Percentiles rank a stretch among this genome's conserved stretches.
phyloP scores from a whole-genome alignment of 2,888 invertebrate species.

The Hylaea fasciaria region DNA sequence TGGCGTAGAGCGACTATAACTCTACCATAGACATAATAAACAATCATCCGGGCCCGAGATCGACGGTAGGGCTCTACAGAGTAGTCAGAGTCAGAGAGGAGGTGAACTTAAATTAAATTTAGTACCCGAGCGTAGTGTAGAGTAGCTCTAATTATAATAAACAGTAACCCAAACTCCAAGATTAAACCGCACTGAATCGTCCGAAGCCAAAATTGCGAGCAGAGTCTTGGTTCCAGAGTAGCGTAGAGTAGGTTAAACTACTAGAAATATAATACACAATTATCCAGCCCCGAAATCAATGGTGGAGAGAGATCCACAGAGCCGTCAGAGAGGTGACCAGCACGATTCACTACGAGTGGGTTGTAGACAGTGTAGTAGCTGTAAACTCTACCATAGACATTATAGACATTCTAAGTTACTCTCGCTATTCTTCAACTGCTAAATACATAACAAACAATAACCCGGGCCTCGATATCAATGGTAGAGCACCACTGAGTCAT shows the following conservation, averaged over 20 bases:
- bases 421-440: too few relatives aligned
- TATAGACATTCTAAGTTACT: too few relatives aligned
- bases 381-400: conserved; percentile 14
- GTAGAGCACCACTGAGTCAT: conserved; percentile 8
- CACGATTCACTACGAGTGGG: conserved; percentile 64
- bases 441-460: conserved; percentile 18
- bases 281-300: conserved; percentile 2
- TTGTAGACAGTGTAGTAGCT: conserved; percentile 6
- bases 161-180: conserved; percentile 7
- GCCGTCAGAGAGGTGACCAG: conserved; percentile 63
- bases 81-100: conserved; percentile 53
- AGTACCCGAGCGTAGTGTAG: conserved; percentile 54
- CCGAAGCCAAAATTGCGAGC: conserved; percentile 64
- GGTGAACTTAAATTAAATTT: conserved; percentile 79
- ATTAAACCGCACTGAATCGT: conserved; percentile 3
- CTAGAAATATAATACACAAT: conserved; percentile 13
- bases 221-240: conserved; percentile 63
- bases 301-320: conserved; percentile 6
- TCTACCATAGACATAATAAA: conserved; percentile 19
- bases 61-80: conserved; percentile 9
- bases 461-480: neutral
- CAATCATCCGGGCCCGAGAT: conserved; percentile 5
- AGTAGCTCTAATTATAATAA: conserved; percentile 13
- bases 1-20: conserved; percentile 19
- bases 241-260: conserved; percentile 11